Percentiles rank a stretch among this genome's conserved stretches.
Evolutionary conservation across 2,797 vertebrate species (phyloP).

Genomic region (Centropyge bicolor): DNA sequence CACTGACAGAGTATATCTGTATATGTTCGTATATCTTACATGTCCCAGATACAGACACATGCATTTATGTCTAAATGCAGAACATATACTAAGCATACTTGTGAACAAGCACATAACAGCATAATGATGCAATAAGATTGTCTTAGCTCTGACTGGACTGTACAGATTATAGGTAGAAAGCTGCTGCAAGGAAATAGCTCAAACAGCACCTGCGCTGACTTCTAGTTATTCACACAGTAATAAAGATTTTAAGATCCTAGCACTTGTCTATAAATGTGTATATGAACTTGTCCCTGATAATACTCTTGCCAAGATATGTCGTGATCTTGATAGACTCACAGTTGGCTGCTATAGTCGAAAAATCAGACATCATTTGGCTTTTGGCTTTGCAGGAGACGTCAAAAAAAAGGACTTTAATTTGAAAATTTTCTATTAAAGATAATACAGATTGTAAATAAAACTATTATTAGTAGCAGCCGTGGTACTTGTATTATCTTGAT

Average conservation of each 20-base stretch:
- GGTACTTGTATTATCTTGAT: neutral
- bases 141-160: too few species aligned
- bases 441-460: neutral
- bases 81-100: neutral
- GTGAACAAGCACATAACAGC: neutral
- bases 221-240: neutral
- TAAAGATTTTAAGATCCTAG: constrained; percentile 26
- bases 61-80: neutral
- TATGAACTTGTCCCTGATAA: constrained; percentile 2
- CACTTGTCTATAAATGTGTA: constrained; percentile 11
- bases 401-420: neutral
- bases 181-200: neutral
- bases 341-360: neutral
- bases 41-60: too few species aligned
- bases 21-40: too few species aligned
- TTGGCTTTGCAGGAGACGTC: neutral
- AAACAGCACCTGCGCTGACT: neutral
- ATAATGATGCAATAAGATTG: too few species aligned
- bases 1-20: neutral
- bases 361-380: neutral
- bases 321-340: neutral
- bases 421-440: neutral
- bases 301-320: constrained; percentile 10
- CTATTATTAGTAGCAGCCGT: neutral
- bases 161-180: neutral